Percentiles rank a stretch among this genome's conserved stretches.
phyloP scores from a whole-genome alignment of 2,797 vertebrate species.

The Chrysocyon brachyurus region DNA sequence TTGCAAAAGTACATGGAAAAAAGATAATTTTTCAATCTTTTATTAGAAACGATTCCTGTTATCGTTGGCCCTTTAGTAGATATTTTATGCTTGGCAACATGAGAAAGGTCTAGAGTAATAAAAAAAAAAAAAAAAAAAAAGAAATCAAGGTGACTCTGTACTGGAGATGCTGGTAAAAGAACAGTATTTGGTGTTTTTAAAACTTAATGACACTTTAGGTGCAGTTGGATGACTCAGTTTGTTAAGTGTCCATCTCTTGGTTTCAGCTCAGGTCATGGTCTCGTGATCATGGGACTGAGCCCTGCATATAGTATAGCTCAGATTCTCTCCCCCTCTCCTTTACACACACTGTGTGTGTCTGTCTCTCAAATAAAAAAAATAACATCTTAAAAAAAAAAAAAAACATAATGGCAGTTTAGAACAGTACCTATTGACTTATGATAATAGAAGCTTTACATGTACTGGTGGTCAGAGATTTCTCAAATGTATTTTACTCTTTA shows the following conservation, averaged over 20 bases:
- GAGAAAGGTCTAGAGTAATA: neutral
- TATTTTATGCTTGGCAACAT: neutral
- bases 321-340: neutral
- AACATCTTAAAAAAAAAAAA: neutral
- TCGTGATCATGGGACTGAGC: neutral
- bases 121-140: neutral
- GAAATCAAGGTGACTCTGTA: neutral
- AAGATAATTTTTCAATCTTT: neutral
- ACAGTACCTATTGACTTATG: neutral
- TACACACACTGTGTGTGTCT: neutral
- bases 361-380: neutral
- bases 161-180: neutral
- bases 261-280: neutral
- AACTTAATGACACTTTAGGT: neutral
- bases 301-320: neutral
- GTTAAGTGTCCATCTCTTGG: neutral
- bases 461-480: neutral
- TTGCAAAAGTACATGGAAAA: neutral
- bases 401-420: neutral
- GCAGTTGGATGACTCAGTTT: neutral
- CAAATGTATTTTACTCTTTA: constrained; percentile 44
- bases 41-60: neutral
- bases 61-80: neutral
- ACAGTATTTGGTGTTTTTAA: neutral
- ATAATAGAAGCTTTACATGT: neutral